Evolutionary conservation across 2,888 invertebrate genomes (phyloP).

Genomic region (Conchocele bisecta): DNA sequence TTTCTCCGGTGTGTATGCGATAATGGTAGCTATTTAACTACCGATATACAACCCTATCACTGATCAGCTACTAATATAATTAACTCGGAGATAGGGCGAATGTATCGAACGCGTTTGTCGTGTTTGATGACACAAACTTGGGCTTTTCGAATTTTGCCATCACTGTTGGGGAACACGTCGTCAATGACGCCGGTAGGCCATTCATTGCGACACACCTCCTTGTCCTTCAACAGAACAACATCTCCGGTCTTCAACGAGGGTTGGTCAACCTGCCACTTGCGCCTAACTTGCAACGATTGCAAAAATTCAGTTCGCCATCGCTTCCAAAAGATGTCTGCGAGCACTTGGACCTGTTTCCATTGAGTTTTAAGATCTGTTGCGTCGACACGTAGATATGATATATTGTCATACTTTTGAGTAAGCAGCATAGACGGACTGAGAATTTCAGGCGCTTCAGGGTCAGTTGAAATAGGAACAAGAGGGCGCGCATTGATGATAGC

Average conservation of each 20-base stretch:
- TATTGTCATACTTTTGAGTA: constrained; percentile 9
- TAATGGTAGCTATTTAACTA: too few relatives aligned
- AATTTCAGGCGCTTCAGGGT: constrained; percentile 14
- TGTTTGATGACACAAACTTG: not conserved
- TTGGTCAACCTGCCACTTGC: constrained; percentile 28
- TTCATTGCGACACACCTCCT: not conserved
- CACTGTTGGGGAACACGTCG: constrained; percentile 7
- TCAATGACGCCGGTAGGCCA: constrained; percentile 20
- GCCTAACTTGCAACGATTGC: constrained; percentile 10
- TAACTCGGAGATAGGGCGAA: not conserved
- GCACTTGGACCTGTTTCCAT: constrained; percentile 22
- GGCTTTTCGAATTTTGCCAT: constrained; percentile 14
- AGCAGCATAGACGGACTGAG: constrained; percentile 21
- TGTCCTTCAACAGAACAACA: constrained; percentile 34
- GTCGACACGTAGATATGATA: not conserved
- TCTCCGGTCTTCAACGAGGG: not conserved
- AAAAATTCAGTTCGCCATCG: constrained; percentile 36
- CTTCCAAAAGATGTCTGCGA: constrained; percentile 29
- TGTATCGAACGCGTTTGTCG: not conserved
- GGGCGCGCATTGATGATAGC: constrained; percentile 28
- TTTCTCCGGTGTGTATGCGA: too few relatives aligned
- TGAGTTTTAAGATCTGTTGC: not conserved
- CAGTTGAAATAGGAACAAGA: constrained; percentile 10
- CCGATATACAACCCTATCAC: too few relatives aligned
- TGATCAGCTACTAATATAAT: not conserved